Evolutionary conservation across 2,113 vertebrate species (phyloP).

Genomic region (Myanophis thanlyinensis): DNA sequence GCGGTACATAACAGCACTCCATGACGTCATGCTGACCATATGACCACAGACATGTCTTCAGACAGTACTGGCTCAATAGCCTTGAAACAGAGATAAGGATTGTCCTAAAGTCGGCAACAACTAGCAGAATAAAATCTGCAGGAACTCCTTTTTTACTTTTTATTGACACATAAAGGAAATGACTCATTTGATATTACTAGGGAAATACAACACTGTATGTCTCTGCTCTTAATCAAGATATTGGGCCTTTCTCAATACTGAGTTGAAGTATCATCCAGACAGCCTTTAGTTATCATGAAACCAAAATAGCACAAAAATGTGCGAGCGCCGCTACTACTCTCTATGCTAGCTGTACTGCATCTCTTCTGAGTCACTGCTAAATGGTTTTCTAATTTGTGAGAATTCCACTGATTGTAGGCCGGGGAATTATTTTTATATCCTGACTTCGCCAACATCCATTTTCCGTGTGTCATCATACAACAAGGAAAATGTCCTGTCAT

Average conservation of each 20-base stretch:
- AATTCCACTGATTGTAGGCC: not conserved
- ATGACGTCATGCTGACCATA: not conserved
- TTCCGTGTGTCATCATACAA: not conserved
- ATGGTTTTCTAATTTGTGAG: not conserved
- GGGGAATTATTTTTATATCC: not conserved
- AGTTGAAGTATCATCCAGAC: not conserved
- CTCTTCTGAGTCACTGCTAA: not conserved
- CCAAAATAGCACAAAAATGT: not conserved
- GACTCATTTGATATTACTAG: not conserved
- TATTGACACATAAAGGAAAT: not conserved
- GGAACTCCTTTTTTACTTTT: not conserved
- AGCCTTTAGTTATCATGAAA: not conserved
- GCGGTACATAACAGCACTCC: not conserved
- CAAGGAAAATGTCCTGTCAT: not conserved
- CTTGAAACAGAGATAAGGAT: not conserved
- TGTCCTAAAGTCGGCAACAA: fast-evolving
- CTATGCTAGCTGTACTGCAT: not conserved
- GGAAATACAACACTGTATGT: not conserved
- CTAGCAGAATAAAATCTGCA: not conserved
- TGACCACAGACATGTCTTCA: not conserved
- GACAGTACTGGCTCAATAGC: not conserved
- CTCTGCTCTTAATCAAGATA: not conserved
- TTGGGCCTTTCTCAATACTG: not conserved
- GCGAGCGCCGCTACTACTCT: not conserved
- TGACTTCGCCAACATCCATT: not conserved